These are phyloP conservation scores for Limulus polyphemus DNA, from an alignment of 2,888 invertebrate genomes.

Conservation along the genomic window DNA sequence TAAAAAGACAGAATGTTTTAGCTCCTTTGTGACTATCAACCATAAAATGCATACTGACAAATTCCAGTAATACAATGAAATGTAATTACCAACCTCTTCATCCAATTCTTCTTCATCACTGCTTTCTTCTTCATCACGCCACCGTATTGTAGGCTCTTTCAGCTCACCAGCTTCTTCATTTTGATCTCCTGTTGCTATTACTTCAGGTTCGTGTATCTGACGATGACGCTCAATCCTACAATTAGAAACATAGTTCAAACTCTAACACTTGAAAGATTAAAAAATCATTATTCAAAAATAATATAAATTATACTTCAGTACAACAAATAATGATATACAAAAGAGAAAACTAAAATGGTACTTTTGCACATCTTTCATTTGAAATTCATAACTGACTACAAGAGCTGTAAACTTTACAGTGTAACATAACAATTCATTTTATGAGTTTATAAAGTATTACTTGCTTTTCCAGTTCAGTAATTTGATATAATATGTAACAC, in stretches of 20 bases:
- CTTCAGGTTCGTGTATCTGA: conserved; percentile 56
- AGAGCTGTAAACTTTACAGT: no score
- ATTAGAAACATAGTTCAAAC: background rate
- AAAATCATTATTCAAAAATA: background rate
- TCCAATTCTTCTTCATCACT: conserved; percentile 61
- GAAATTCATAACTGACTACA: no score
- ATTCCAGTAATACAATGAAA: background rate
- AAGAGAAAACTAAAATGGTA: no score
- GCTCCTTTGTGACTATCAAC: no score
- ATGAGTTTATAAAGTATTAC: no score
- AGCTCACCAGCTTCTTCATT: conserved; percentile 29
- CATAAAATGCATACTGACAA: background rate
- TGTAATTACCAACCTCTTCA: conserved; percentile 43
- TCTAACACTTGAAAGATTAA: background rate
- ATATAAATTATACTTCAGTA: background rate
- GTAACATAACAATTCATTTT: no score
- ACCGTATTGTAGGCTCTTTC: conserved; percentile 27
- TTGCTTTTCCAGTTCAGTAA: no score
- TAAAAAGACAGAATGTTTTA: no score
- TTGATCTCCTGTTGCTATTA: conserved; percentile 37
- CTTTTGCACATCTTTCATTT: no score
- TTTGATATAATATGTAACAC: no score
- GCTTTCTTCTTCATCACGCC: conserved; percentile 34
- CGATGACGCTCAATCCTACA: conserved; percentile 32
- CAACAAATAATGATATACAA: no score